Evolutionary conservation across 2,888 invertebrate species (phyloP), one percentile per base, ranked within the genome.

Genomic region (Troilus luridus): DNA sequence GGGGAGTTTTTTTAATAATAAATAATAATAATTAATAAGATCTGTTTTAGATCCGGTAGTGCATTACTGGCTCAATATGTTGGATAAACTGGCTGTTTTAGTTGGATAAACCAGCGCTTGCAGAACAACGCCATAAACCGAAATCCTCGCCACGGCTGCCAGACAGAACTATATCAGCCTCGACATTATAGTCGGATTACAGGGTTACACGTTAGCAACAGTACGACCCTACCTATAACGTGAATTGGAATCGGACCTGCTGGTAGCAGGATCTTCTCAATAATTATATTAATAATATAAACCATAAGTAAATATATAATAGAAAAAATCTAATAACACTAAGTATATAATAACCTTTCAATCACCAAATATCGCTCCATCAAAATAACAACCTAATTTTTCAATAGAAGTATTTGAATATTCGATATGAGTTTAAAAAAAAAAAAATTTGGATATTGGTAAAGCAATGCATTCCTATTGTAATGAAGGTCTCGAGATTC

Each of bases 131-230:
- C 21, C n/a, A 21, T n/a, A n/a, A n/a, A 64, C n/a, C 64, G 64
- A 64, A 64, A 64, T 67, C 64, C 64, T 67, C 64, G 11, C 10
- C 64, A 24, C 10, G n/a, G 9, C 11, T 24, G 64, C 64, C 64
- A 11, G 64, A 67, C 64, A 67, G 64, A 67, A 11, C 24, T 67
- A 64, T 64, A n/a, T 64, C 64, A 24, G 64, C 11, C 64, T n/a
- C n/a, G n/a, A 64, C n/a, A 64, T 64, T n/a, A 64, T 64, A 64
- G n/a, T 64, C 64, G 64, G 64, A 64, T 64, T 64, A 64, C 9
- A n/a, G 64, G n/a, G n/a, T 64, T 64, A 64, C n/a, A 7, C 64
- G n/a, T 64, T 64, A 64, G 64, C n/a, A 64, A 64, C n/a, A n/a
- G n/a, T 64, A 10, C 64, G n/a, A 10, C n/a, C 64, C 21, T 21